phyloP scores from a whole-genome alignment of 2,113 vertebrate species.

The Felis chaus region DNA sequence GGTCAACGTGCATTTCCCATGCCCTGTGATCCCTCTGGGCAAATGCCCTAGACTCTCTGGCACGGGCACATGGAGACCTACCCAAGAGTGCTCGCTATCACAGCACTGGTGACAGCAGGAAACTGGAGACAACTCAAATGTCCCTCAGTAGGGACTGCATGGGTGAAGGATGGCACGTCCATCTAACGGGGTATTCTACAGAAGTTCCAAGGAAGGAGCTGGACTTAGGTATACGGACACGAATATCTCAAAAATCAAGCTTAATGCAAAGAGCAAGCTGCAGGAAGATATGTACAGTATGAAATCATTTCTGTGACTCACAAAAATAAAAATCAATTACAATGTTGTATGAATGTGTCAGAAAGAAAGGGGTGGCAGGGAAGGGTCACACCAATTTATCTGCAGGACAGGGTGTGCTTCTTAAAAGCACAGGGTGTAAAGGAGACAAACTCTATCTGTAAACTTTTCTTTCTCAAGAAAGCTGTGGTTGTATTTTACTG shows the following conservation, averaged over 20 bases:
- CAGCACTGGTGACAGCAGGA: too few species aligned
- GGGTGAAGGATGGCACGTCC: not conserved
- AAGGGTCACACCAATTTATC: not conserved
- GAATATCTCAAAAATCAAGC: not conserved
- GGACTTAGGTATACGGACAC: not conserved
- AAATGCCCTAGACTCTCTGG: not conserved
- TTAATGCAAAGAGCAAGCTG: not conserved
- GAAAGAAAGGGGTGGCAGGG: not conserved
- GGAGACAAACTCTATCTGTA: too few species aligned
- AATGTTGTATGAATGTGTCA: not conserved
- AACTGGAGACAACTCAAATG: not conserved
- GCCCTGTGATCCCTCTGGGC: accelerated
- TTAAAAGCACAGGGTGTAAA: not conserved
- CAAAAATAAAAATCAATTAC: not conserved
- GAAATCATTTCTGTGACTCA: not conserved
- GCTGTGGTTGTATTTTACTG: not conserved
- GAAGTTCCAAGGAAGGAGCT: not conserved
- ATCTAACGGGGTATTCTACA: not conserved
- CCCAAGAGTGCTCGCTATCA: accelerated
- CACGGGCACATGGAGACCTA: accelerated
- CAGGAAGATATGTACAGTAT: accelerated
- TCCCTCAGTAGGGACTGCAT: too few species aligned
- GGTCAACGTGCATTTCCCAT: accelerated
- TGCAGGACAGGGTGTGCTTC: not conserved
- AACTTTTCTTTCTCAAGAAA: not conserved